Base-by-base conservation (phyloP, 2,888 invertebrate genomes). In the Agonopterix subpropinquella region DNA sequence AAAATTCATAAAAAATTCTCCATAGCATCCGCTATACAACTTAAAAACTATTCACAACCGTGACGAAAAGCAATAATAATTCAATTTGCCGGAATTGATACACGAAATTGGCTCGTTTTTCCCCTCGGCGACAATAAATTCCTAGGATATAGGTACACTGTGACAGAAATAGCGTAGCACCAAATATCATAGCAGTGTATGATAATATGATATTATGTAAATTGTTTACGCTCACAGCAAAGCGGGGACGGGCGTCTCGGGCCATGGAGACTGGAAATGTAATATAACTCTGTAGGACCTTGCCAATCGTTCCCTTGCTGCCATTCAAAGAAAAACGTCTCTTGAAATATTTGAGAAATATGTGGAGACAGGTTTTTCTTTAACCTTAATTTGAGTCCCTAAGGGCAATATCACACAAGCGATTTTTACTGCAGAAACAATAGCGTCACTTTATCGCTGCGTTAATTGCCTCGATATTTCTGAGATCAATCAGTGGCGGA, bases 181-280 rank as follows among this genome's bases (percentile, higher is more conserved):
- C 64, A 68, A 74, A 76, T 77, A 73, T 71, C 68, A 65, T 70
- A 59, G 65, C 65, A 61, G 61, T 57, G 62, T 63, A 67, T 73
- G 69, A 77, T 80, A 76, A 78, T 76, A 71, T 64, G 64, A 64
- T 77, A 75, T 77, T 83, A 83, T 82, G 80, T 66, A 81, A 80
- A 81, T 82, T 74, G 75, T 73, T 77, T 70, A 71, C 67, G 64
- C 62, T 58, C 52, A 53, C 52, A 50, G 48, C 53, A 52, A 52
- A n/a, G 39, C n/a, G 9, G 39, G 39, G 39, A 39, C 28, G 5
- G 28, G 28, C 28, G 28, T 28, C 28, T 28, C 28, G 28, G 28
- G 28, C 28, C 28, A 28, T 28, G 5, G 28, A 28, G 28, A 28
- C 28, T 28, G 28, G 28, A 28, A 28, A 28, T 28, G 7, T 28